Percentiles rank a stretch among this genome's conserved stretches.
These are phyloP conservation scores for Bugulina stolonifera DNA, from an alignment of 2,888 invertebrate genomes.

Conservation along the genomic window DNA sequence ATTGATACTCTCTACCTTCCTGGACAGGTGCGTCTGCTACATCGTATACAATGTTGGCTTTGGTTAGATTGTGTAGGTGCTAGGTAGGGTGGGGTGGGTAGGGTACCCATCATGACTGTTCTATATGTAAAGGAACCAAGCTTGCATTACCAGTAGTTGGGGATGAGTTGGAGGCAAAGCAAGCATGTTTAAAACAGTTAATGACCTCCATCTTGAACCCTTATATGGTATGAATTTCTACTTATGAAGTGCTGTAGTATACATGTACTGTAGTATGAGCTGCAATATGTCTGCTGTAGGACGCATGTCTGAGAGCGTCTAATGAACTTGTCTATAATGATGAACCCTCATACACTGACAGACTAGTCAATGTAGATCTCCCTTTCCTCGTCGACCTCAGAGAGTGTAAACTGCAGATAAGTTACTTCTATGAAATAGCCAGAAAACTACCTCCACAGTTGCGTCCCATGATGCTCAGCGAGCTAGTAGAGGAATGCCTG, in stretches of 20 bases:
- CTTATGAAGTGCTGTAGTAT: too few relatives aligned
- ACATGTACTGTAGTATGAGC: background rate
- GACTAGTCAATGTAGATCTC: slow-evolving; percentile 31
- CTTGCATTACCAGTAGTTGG: too few relatives aligned
- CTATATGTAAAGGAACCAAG: background rate
- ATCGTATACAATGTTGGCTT: too few relatives aligned
- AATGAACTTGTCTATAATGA: slow-evolving; percentile 34
- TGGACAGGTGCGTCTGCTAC: slow-evolving; percentile 9
- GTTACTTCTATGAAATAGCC: slow-evolving; percentile 20
- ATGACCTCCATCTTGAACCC: too few relatives aligned
- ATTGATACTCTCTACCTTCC: slow-evolving; percentile 21
- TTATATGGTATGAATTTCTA: too few relatives aligned
- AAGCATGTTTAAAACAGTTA: too few relatives aligned
- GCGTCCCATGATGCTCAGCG: slow-evolving; percentile 32
- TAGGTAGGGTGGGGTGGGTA: background rate
- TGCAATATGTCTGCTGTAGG: background rate
- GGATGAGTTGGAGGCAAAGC: too few relatives aligned
- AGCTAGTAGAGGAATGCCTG: slow-evolving; percentile 32
- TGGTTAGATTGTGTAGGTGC: too few relatives aligned
- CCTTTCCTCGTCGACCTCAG: slow-evolving; percentile 34
- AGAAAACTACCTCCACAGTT: slow-evolving; percentile 32
- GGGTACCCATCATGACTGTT: background rate
- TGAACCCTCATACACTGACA: slow-evolving; percentile 32
- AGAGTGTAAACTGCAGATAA: slow-evolving; percentile 32
- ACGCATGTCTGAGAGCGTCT: slow-evolving; percentile 28